Evolutionary conservation across 1,140 invertebrate species (phyloP).

Genomic region (Drosophila yakuba): DNA sequence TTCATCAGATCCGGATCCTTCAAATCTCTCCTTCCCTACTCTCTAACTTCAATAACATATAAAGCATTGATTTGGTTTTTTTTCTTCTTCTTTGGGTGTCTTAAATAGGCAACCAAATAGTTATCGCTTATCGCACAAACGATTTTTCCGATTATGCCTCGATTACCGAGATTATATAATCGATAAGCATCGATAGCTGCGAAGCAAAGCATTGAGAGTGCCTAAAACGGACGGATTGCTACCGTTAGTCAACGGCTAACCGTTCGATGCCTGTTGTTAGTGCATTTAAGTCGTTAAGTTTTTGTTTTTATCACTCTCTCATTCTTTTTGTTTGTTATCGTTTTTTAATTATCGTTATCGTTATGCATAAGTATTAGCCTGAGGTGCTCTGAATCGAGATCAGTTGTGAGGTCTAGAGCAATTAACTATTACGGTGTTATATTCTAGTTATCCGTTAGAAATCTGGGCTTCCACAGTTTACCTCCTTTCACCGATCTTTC

Average conservation of each 20-base stretch:
- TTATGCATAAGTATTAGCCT: constrained; percentile 49
- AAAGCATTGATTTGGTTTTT: constrained; percentile 46
- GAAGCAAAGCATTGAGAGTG: constrained; percentile 39
- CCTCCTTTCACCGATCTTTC: constrained; percentile 10
- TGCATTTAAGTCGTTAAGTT: constrained; percentile 25
- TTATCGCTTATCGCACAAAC: constrained; percentile 28
- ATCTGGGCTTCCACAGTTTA: constrained; percentile 8
- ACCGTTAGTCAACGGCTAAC: constrained; percentile 43
- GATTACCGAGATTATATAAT: constrained; percentile 7
- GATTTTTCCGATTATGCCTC: constrained; percentile 16
- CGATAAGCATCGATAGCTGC: constrained; percentile 21
- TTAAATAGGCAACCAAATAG: constrained; percentile 24
- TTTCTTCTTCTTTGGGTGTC: constrained; percentile 11
- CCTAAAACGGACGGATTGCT: constrained; percentile 56
- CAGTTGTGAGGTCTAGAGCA: constrained; percentile 40
- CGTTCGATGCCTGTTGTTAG: constrained; percentile 52
- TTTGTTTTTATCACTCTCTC: constrained; percentile 10
- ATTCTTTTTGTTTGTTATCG: constrained; percentile 4
- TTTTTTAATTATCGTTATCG: constrained; percentile 30
- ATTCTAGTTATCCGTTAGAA: constrained; percentile 12
- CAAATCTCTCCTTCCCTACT: background rate
- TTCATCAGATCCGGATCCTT: background rate
- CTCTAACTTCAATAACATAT: constrained; percentile 57
- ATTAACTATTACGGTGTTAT: constrained; percentile 22
- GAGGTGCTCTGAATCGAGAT: constrained; percentile 51